Base-by-base conservation (phyloP, 2,113 vertebrate genomes). In the Esox niger region DNA sequence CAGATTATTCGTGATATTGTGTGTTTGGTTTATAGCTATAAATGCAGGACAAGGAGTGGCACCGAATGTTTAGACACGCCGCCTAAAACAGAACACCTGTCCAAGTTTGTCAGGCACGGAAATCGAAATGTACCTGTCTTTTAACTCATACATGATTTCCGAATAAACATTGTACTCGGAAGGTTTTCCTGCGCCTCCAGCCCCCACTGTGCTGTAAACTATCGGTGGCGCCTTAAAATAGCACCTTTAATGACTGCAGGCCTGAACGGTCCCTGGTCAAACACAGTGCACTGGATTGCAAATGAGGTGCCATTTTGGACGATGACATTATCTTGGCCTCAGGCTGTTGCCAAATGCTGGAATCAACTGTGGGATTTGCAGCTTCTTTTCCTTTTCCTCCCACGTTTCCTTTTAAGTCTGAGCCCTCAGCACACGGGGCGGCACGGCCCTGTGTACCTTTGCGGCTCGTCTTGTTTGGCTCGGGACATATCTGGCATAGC, bases 401-500 rank as follows among this genome's bases (percentile, higher is more conserved):
- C 54, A 7, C 8, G 21, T 17, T 29, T 71, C 43, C 59, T 78
- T 75, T 68, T 79, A 64, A 67, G 55, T 26, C 33, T 32, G 27
- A 69, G 52, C 32, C 63, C 43, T 70, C 59, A 1, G 32, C 65
- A 65, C 76, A 74, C 26, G 17, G 54, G 15, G 5, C 38, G 35
- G 35, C 35, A 4, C 9, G 11, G 35, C 35, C 62, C 70, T 68
- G 38, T 25, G 2, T 32, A 23, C 72, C 74, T 64, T 65, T 62
- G 69, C 66, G 63, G 55, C 60, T 68, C 55, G 23, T 68, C 49
- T 65, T 77, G 69, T 79, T 84, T 73, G 52, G 49, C 63, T 78
- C 71, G 49, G 35, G 43, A 43, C 71, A 82, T 84, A 72, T 78
- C 69, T 82, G 70, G 60, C 77, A 82, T 78, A 82, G 71, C 69